A percentile compares a stretch with the other conserved stretches of the same genome.
Conservation (phyloP, 2,888 invertebrate genomes). For the Lepidochrysops patricia region DNA sequence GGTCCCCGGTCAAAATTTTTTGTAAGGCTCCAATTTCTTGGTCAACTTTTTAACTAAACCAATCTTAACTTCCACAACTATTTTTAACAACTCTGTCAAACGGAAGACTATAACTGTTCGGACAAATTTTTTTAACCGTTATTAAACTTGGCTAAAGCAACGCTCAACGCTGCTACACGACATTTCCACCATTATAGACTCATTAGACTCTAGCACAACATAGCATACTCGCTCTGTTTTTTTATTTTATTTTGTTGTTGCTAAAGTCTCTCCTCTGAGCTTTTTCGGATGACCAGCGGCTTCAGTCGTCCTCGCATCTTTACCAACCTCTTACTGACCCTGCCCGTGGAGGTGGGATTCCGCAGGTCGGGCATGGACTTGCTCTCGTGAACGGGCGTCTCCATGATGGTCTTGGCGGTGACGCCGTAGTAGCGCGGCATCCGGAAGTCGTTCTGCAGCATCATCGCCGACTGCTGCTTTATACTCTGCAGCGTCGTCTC, state of each 20-base stretch:
- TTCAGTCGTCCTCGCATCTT: slow-evolving; percentile 60
- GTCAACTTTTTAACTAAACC: background rate
- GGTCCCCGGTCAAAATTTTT: background rate
- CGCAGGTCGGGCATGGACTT: slow-evolving; percentile 70
- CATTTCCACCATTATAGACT: no score
- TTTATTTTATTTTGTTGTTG: background rate
- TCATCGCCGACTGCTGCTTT: slow-evolving; percentile 68
- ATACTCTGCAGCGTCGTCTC: slow-evolving; percentile 63
- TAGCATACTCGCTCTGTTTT: no score
- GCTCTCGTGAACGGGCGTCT: slow-evolving; percentile 53
- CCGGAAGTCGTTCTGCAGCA: slow-evolving; percentile 71
- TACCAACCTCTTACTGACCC: slow-evolving; percentile 60
- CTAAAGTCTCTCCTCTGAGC: slow-evolving; percentile 55
- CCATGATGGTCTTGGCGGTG: slow-evolving; percentile 41
- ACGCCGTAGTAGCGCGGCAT: slow-evolving; percentile 78
- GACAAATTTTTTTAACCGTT: no score
- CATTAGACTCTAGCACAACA: no score
- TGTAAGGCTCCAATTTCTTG: background rate
- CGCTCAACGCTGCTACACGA: no score
- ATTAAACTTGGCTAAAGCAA: no score
- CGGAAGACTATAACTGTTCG: no score
- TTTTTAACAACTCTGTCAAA: no score
- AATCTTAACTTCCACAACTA: no score
- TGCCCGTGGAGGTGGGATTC: slow-evolving; percentile 41
- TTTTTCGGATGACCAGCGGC: slow-evolving; percentile 63